These are phyloP conservation scores for Xiphophorus hellerii DNA, from an alignment of 2,113 vertebrate species.

Conservation along the genomic window DNA sequence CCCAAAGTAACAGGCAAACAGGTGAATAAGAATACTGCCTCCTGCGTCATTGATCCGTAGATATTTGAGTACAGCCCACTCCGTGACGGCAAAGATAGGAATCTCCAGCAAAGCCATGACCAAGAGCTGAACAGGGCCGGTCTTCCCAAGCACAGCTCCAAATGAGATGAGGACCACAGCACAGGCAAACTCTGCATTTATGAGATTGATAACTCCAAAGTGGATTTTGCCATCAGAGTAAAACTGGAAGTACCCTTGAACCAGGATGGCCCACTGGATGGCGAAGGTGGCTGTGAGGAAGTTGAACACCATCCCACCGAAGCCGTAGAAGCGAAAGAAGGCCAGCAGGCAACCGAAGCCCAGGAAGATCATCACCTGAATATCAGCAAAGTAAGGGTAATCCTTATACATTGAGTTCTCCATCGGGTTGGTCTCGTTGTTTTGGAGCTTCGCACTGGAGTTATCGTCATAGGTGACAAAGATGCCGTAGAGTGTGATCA, in stretches of 20 bases:
- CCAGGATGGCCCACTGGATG: constrained; percentile 83
- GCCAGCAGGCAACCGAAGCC: constrained; percentile 85
- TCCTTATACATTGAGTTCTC: constrained; percentile 71
- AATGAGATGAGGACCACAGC: constrained; percentile 85
- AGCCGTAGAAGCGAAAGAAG: constrained; percentile 81
- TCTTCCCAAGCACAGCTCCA: constrained; percentile 84
- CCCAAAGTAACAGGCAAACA: constrained; percentile 88
- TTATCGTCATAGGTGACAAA: constrained; percentile 82
- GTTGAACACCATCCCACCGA: constrained; percentile 84
- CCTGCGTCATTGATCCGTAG: constrained; percentile 83
- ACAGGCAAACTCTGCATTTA: constrained; percentile 82
- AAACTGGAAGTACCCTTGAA: constrained; percentile 83
- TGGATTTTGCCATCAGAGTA: constrained; percentile 74
- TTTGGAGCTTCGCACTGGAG: constrained; percentile 45
- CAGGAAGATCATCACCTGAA: constrained; percentile 86
- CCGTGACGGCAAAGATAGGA: constrained; percentile 75
- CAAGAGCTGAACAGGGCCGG: constrained; percentile 84
- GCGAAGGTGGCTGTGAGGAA: constrained; percentile 84
- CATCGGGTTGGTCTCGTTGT: constrained; percentile 58
- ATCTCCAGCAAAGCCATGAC: constrained; percentile 81
- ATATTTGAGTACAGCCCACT: constrained; percentile 79
- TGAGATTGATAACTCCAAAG: constrained; percentile 79
- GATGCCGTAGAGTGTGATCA: constrained; percentile 76
- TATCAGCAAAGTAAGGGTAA: constrained; percentile 84
- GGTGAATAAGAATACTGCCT: constrained; percentile 83